Conservation (phyloP, 2,113 vertebrate genomes). For the Thamnophis sirtalis region DNA sequence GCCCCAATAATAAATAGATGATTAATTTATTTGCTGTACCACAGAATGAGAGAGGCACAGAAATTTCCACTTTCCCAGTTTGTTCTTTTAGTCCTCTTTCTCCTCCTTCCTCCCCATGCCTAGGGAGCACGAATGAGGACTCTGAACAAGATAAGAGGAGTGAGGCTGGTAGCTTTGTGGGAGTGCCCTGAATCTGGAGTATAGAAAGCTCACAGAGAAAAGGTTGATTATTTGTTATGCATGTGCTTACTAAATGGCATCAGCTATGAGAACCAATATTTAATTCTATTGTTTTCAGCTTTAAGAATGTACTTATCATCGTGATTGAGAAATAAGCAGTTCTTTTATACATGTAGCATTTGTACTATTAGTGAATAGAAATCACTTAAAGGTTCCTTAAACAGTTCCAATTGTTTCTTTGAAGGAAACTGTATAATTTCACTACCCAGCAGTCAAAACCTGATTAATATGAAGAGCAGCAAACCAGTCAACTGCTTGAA, state of each 20-base stretch:
- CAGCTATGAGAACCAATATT: neutral
- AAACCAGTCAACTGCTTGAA: neutral
- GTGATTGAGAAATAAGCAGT: neutral
- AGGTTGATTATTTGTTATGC: constrained; percentile 41
- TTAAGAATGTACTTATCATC: neutral
- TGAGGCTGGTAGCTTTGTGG: neutral
- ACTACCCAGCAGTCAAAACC: neutral
- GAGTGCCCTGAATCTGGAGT: constrained; percentile 9
- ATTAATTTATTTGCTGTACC: neutral
- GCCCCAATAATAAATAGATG: neutral
- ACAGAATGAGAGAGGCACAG: neutral
- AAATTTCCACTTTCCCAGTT: neutral
- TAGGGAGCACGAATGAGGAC: neutral
- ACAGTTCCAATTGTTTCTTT: neutral
- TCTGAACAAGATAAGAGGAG: neutral
- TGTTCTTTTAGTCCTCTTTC: neutral
- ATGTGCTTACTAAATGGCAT: neutral
- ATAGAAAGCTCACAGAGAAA: constrained; percentile 45
- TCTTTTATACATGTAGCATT: neutral
- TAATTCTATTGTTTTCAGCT: neutral
- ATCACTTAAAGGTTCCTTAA: neutral
- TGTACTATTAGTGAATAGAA: neutral
- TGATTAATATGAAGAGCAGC: neutral
- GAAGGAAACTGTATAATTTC: neutral
- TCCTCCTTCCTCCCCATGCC: neutral